Conservation (phyloP, 2,113 vertebrate species). For the Oryzias celebensis region DNA sequence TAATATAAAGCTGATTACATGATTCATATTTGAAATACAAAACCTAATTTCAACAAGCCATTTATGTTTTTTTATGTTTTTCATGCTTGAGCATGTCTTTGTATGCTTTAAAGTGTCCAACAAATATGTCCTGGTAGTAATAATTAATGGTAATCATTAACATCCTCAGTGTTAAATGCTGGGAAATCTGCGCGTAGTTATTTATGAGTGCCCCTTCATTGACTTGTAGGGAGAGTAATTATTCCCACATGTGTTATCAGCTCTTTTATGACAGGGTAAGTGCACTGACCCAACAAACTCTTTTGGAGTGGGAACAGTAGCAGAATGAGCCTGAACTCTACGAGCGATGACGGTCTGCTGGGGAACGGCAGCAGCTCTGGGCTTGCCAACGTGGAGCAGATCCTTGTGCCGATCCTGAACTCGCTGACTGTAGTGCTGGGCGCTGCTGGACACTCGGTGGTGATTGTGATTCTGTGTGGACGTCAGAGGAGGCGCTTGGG, state of each 20-base stretch:
- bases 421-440: constrained; percentile 68
- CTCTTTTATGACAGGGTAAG: constrained; percentile 40
- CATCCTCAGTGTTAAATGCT: neutral
- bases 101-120: constrained; percentile 8
- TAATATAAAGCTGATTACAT: constrained; percentile 20
- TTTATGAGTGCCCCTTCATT: constrained; percentile 9
- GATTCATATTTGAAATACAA: constrained; percentile 1
- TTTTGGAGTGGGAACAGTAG: constrained; percentile 12
- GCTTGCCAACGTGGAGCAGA: constrained; percentile 44
- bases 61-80: neutral
- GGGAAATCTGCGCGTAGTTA: constrained; percentile 22
- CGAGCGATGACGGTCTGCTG: constrained; percentile 7
- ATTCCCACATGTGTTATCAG: constrained; percentile 36
- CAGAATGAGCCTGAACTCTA: constrained; percentile 33
- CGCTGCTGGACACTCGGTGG: constrained; percentile 68
- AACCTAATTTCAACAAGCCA: neutral
- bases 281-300: constrained; percentile 17
- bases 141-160: neutral
- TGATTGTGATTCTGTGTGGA: constrained; percentile 69
- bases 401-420: constrained; percentile 75
- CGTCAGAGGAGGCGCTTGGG: constrained; percentile 29
- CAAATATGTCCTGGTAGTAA: neutral
- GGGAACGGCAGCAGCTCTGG: constrained; percentile 48
- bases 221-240: constrained; percentile 15
- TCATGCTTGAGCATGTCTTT: neutral